Evolutionary conservation across 2,113 vertebrate genomes (phyloP).

Genomic region (Potamarius usumacintae): DNA sequence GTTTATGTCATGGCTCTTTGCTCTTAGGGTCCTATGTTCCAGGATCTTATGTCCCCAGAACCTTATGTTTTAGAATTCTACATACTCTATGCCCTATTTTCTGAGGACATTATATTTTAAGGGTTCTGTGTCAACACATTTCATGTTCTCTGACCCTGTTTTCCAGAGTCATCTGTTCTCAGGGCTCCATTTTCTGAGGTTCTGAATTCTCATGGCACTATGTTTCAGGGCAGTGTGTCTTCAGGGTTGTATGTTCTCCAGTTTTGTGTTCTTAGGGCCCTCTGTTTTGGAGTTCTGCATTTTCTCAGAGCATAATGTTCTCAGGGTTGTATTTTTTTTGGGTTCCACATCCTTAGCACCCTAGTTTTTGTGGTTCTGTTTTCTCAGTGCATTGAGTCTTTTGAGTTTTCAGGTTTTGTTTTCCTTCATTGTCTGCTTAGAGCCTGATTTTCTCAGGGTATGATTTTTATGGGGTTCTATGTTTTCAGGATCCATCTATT

Average conservation of each 20-base stretch:
- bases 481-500: neutral
- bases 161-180: neutral
- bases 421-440: no score
- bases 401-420: no score
- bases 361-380: no score
- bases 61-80: neutral
- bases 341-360: neutral
- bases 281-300: neutral
- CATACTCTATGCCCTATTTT: no score
- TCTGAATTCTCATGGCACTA: neutral
- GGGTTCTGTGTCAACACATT: neutral
- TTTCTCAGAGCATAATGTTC: neutral
- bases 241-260: neutral
- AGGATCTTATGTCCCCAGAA: neutral
- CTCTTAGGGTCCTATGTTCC: neutral
- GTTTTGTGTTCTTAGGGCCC: neutral
- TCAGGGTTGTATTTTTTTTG: neutral
- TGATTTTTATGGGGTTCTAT: neutral
- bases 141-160: neutral
- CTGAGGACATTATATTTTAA: neutral
- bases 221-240: neutral
- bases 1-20: neutral
- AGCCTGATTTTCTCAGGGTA: neutral
- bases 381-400: no score
- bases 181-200: neutral